phyloP scores from a whole-genome alignment of 1,140 invertebrate genomes.

The Oreohelix idahoensis region DNA sequence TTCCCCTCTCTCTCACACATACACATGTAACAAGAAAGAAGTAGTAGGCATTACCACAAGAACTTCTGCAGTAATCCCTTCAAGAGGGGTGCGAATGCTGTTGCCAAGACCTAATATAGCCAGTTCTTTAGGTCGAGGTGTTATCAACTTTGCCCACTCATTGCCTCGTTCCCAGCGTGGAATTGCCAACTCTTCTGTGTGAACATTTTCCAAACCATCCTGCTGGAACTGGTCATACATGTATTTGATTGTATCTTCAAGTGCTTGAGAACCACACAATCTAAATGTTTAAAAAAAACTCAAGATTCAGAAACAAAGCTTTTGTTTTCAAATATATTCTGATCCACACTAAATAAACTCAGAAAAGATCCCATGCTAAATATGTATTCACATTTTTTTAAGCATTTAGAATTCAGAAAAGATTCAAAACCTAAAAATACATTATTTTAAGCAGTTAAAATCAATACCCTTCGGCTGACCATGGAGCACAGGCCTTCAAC shows the following conservation, averaged over 20 bases:
- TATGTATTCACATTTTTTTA: too few species aligned
- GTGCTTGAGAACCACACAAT: conserved; percentile 77
- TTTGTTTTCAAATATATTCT: too few species aligned
- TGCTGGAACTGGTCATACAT: conserved; percentile 77
- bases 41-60: conserved; percentile 79
- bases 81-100: conserved; percentile 78
- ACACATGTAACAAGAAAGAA: too few species aligned
- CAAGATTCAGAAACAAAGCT: too few species aligned
- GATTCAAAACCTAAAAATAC: too few species aligned
- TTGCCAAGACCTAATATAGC: conserved; percentile 79
- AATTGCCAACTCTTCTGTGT: conserved; percentile 75
- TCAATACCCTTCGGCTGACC: too few species aligned
- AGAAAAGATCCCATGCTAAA: too few species aligned
- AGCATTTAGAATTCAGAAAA: too few species aligned
- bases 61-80: conserved; percentile 81
- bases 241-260: conserved; percentile 83
- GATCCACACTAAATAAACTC: too few species aligned
- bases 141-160: conserved; percentile 78
- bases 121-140: conserved; percentile 77
- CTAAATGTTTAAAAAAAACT: conserved; percentile 66
- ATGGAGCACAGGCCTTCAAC: too few species aligned
- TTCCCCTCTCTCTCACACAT: too few species aligned
- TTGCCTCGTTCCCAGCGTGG: conserved; percentile 74
- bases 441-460: too few species aligned
- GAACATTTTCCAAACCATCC: conserved; percentile 78